A percentile compares a stretch with the other conserved stretches of the same genome.
Conservation (phyloP, 2,797 vertebrate genomes). For the Holocentrus rufus region DNA sequence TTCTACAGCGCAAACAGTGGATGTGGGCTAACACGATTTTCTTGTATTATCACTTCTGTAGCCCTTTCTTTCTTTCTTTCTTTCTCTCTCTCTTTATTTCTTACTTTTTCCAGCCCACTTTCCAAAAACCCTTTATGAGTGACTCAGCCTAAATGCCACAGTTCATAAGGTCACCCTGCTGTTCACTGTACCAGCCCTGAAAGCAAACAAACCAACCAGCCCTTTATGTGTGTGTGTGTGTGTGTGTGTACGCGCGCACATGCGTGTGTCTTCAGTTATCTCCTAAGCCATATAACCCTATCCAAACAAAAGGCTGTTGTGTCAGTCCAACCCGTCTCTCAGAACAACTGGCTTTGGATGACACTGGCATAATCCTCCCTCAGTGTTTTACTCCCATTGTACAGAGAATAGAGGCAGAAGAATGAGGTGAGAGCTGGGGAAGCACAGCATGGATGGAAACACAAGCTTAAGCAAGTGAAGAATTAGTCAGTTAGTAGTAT, state of each 20-base stretch:
- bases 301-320: constrained; percentile 42
- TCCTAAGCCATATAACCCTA: constrained; percentile 25
- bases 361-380: neutral
- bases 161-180: constrained; percentile 31
- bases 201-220: constrained; percentile 35
- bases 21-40: too few species aligned
- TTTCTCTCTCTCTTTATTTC: neutral
- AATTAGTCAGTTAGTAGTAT: neutral
- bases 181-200: constrained; percentile 31
- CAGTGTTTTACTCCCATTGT: neutral
- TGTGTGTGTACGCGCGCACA: constrained; percentile 15
- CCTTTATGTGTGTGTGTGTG: neutral
- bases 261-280: constrained; percentile 16
- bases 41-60: too few species aligned
- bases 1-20: neutral
- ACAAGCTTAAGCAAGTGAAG: too few species aligned
- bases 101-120: neutral
- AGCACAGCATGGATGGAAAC: too few species aligned
- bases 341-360: constrained; percentile 32
- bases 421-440: too few species aligned
- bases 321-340: constrained; percentile 18
- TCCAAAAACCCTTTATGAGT: constrained; percentile 36
- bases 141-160: constrained; percentile 17
- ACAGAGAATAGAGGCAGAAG: too few species aligned
- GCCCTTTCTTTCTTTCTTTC: too few species aligned